phyloP scores from a whole-genome alignment of 2,888 invertebrate genomes.

The Rotaria sp. region DNA sequence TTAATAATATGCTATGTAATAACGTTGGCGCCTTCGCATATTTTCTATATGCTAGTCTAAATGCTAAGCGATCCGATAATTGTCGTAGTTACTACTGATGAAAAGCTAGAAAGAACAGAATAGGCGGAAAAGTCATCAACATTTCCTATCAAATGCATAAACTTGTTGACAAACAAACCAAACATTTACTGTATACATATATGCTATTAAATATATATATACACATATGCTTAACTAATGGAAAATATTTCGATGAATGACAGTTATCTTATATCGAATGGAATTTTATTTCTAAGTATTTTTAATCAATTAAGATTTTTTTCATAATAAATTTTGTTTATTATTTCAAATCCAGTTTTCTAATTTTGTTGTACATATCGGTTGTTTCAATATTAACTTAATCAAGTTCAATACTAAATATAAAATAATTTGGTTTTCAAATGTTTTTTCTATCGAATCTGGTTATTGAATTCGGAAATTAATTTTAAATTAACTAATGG shows the following conservation, averaged over 20 bases:
- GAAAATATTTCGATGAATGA: not conserved
- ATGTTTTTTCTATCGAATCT: too few species aligned
- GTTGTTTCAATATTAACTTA: too few species aligned
- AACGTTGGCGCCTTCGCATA: not conserved
- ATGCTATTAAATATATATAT: not conserved
- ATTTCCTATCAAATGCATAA: not conserved
- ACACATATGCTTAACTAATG: not conserved
- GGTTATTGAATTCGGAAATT: too few species aligned
- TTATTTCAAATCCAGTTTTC: too few species aligned
- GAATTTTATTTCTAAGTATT: too few species aligned
- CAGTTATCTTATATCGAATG: too few species aligned
- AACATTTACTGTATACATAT: not conserved
- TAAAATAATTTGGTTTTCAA: too few species aligned
- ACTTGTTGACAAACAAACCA: not conserved
- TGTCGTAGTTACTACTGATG: not conserved
- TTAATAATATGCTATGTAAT: not conserved
- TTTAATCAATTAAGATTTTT: too few species aligned
- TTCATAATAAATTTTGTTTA: too few species aligned
- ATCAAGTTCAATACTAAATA: too few species aligned
- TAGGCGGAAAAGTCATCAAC: not conserved
- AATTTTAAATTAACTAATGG: too few species aligned
- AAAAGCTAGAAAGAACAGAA: not conserved
- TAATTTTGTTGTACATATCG: too few species aligned
- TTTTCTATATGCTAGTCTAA: not conserved
- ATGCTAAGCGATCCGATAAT: not conserved